A percentile compares a stretch with the other conserved stretches of the same genome.
Conservation (phyloP, 2,888 invertebrate species). For the Epinotia brunnichana region DNA sequence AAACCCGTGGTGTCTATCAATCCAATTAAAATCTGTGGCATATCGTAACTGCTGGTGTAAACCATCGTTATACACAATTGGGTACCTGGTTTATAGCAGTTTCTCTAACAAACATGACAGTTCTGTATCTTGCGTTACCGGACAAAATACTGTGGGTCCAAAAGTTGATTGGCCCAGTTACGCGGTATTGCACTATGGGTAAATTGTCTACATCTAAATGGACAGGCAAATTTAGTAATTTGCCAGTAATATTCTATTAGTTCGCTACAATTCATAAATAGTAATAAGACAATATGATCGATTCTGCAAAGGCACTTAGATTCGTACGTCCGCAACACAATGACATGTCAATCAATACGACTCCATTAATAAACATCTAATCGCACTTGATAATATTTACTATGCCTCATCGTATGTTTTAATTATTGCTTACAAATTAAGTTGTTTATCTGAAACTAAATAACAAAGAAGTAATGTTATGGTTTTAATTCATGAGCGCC, state of each 20-base stretch:
- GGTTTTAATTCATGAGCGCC: slow-evolving; percentile 77
- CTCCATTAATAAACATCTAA: slow-evolving; percentile 41
- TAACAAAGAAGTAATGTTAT: slow-evolving; percentile 61
- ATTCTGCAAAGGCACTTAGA: neutral
- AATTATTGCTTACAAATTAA: slow-evolving; percentile 78
- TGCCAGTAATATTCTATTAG: neutral
- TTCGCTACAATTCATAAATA: neutral
- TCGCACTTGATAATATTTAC: slow-evolving; percentile 39
- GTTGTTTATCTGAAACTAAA: slow-evolving; percentile 62
- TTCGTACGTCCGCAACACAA: slow-evolving; percentile 8
- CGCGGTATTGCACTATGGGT: too few relatives aligned
- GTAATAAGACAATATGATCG: neutral
- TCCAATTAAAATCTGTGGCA: too few relatives aligned
- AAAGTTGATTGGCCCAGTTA: too few relatives aligned
- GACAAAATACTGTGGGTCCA: too few relatives aligned
- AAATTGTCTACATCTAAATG: too few relatives aligned
- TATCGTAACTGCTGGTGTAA: too few relatives aligned
- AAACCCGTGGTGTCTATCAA: too few relatives aligned
- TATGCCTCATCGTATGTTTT: slow-evolving; percentile 54
- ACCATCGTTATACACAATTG: too few relatives aligned
- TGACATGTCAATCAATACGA: slow-evolving; percentile 36
- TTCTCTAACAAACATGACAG: too few relatives aligned
- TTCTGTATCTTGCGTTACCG: too few relatives aligned
- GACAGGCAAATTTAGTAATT: neutral
- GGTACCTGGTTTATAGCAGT: too few relatives aligned